These are phyloP conservation scores for Cremastobaeus sp. DNA, from an alignment of 2,888 invertebrate species.

Conservation along the genomic window DNA sequence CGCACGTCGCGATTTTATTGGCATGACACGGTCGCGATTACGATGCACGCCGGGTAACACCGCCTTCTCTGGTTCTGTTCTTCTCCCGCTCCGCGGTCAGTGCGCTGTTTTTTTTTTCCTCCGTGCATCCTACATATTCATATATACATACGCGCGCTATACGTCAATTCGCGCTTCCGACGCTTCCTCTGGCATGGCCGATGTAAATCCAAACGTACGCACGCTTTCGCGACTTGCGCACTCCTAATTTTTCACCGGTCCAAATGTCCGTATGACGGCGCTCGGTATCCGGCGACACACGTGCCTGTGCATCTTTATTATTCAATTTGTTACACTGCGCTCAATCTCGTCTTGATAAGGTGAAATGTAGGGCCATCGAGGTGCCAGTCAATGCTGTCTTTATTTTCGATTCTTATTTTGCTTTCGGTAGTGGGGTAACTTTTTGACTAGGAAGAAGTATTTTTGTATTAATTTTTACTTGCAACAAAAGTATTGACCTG, in stretches of 20 bases:
- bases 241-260: conserved; percentile 38
- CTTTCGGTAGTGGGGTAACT: no score
- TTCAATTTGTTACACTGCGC: conserved; percentile 36
- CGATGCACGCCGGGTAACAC: conserved; percentile 69
- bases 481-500: no score
- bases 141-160: conserved; percentile 73
- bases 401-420: no score
- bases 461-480: no score
- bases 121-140: conserved; percentile 77
- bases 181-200: background rate
- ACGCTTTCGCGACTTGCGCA: no score
- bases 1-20: conserved; percentile 72
- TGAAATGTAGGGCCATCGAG: no score
- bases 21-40: conserved; percentile 74
- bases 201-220: no score
- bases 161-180: conserved; percentile 68
- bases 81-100: no score
- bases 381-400: no score
- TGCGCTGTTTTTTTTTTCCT: conserved; percentile 24
- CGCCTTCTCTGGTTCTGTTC: conserved; percentile 56
- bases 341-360: conserved; percentile 1
- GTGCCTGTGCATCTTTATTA: conserved; percentile 77
- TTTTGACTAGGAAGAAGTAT: no score
- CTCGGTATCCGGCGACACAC: conserved; percentile 77
- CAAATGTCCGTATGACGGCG: conserved; percentile 66